Base-by-base conservation (phyloP, 1,140 invertebrate genomes). In the Eumeta japonica region DNA sequence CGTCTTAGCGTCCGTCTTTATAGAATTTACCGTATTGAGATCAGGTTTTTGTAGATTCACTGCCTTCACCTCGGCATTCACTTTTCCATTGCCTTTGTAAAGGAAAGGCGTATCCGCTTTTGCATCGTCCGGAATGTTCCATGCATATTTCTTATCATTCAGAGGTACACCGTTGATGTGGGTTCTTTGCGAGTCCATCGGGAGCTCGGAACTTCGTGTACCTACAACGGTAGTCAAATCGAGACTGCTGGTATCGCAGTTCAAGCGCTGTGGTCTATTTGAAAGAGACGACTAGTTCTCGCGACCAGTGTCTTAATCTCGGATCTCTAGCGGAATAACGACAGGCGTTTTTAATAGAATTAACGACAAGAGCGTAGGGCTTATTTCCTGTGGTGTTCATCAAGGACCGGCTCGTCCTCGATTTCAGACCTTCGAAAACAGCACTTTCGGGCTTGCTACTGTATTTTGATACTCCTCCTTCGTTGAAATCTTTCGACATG, bases 321-420 rank as follows among this genome's bases (percentile, higher is more conserved):
- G 70, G 70, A 39, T 74, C 70, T 59, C 70, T 71, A 41, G 66
- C 70, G 16, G 70, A 74, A 46, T 74, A 74, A 30, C 70, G 60
- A 59, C 70, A 74, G 37, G 62, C 64, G 39, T 52, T 67, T 50
- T 62, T 71, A 11, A 66, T 62, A 40, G 68, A 62, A 44, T 57
- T 67, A 61, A 74, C 63, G 46, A 62, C 70, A 34, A 67, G 62
- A 54, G 63, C 61, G 58, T 55, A 62, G 48, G 63, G 66, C 55
- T 71, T 67, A 55, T 63, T 52, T 39, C 53, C 70, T 71, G 58
- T 59, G 55, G 66, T 53, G 64, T 67, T 65, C 68, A 74, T 74
- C 66, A 74, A 74, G 68, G 68, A 74, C 66, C 50, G 62, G 59
- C 57, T 64, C 62, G 70, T 74, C 70, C 70, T 67, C 64, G 70